Evolutionary conservation across 2,888 invertebrate genomes (phyloP), one percentile per base, ranked within the genome.

Genomic region (Sarcophaga caerulescens): DNA sequence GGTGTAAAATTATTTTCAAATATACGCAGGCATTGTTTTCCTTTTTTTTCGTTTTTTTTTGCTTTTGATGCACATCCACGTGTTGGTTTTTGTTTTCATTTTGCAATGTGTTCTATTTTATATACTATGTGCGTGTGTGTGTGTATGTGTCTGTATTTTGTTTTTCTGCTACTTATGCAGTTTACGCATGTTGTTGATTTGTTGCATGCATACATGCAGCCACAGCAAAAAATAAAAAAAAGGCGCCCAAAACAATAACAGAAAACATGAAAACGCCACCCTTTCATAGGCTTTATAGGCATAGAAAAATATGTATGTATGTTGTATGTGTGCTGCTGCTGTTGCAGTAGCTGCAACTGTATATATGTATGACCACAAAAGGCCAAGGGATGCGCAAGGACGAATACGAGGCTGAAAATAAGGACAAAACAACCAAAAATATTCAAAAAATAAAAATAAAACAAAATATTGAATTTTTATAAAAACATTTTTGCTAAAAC

Each of bases 401-500:
- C 85, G 85, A 84, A 85, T 44, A 80, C 77, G 85, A 86, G 81
- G 85, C 62, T 74, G 70, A 69, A 86, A 82, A 88, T 85, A 87
- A 88, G 88, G 87, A 86, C 88, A 88, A 88, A 89, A 86, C 87
- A 88, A 88, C 86, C 85, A 88, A 88, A 86, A 87, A 81, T 85
- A 73, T 85, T 84, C 73, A 62, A 71, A 81, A 83, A 84, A 85
- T 71, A 81, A 88, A 89, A 88, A 88, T 75, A 88, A 89, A 35
- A 35, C 10, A 35, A 83, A 87, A 85, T 81, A 85, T 81, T 83
- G 70, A 87, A 87, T 88, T 88, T 84, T 85, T 88, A 88, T 87
- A 88, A 85, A 76, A 62, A 89, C 88, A 85, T 66, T 2, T 85
- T 86, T 88, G 80, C 85, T 87, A 88, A 88, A 88, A 88, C 82